These are phyloP conservation scores for Pocillopora meandrina DNA, from an alignment of 92 coral and sea anemone genomes.

Conservation along the genomic window DNA sequence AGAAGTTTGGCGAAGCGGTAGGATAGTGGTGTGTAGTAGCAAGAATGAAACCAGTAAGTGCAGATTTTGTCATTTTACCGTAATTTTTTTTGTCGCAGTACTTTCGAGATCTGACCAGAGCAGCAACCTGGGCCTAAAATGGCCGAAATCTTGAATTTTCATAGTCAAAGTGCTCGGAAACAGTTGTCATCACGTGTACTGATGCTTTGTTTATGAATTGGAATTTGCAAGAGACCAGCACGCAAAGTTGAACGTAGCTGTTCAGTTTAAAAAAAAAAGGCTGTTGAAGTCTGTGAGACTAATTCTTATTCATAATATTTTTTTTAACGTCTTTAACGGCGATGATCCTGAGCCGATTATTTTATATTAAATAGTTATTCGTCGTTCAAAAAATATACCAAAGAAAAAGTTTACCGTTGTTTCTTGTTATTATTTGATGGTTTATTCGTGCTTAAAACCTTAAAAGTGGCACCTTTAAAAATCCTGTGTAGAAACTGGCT, in stretches of 20 bases:
- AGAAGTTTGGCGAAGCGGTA: conserved; percentile 18
- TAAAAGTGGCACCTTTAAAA: too few species aligned
- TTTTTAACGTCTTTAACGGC: too few species aligned
- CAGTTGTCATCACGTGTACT: conserved; percentile 13
- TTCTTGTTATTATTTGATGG: too few species aligned
- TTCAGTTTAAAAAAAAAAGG: too few species aligned
- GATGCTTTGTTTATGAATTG: conserved; percentile 31
- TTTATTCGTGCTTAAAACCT: too few species aligned
- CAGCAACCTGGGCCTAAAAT: not conserved
- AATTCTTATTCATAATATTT: too few species aligned
- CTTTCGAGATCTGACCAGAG: not conserved
- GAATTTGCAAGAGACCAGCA: not conserved
- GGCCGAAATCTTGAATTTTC: not conserved
- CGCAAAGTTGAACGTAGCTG: not conserved
- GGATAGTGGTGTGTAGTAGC: not conserved
- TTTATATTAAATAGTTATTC: too few species aligned
- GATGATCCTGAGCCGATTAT: too few species aligned
- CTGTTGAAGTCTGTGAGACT: not conserved
- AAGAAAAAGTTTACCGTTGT: too few species aligned
- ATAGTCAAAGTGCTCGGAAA: not conserved
- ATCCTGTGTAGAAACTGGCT: too few species aligned
- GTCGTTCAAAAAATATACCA: too few species aligned
- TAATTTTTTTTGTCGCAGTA: not conserved
- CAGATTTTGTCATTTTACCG: not conserved
- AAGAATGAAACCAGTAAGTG: conserved; percentile 64